A percentile compares a stretch with the other conserved stretches of the same genome.
These are phyloP conservation scores for Drosophila hydei DNA, from an alignment of 1,140 invertebrate genomes.

Conservation along the genomic window DNA sequence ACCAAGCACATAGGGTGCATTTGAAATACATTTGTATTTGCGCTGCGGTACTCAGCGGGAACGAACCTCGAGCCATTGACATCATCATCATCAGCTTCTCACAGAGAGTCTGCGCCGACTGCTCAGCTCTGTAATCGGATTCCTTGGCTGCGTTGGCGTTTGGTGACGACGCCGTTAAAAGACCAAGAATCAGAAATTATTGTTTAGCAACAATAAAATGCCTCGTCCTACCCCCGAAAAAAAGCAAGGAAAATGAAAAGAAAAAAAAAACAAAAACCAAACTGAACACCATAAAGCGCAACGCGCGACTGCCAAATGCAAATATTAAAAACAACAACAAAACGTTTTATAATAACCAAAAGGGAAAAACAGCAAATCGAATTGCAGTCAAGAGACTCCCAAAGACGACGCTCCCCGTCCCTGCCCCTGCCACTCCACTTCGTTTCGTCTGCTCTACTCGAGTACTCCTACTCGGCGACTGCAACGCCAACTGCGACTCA, in stretches of 20 bases:
- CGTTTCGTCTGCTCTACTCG: not conserved
- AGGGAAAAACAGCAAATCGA: slow-evolving; percentile 79
- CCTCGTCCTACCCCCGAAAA: slow-evolving; percentile 60
- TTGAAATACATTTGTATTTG: slow-evolving; percentile 65
- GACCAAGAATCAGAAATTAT: slow-evolving; percentile 77
- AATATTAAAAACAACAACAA: slow-evolving; percentile 64
- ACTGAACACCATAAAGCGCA: slow-evolving; percentile 57
- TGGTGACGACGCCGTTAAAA: slow-evolving; percentile 58
- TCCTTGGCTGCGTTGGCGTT: slow-evolving; percentile 61
- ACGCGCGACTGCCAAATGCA: slow-evolving; percentile 78
- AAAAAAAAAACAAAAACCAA: slow-evolving; percentile 6
- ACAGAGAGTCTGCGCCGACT: not conserved
- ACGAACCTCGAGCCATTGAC: slow-evolving; percentile 50
- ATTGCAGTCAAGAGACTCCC: slow-evolving; percentile 63
- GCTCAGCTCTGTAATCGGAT: slow-evolving; percentile 57
- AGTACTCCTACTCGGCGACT: not conserved
- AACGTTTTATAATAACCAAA: slow-evolving; percentile 77
- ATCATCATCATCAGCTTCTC: slow-evolving; percentile 53
- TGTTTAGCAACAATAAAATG: slow-evolving; percentile 77
- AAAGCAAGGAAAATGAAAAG: not conserved
- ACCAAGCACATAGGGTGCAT: slow-evolving; percentile 32
- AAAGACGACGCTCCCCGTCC: not conserved
- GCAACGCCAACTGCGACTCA: slow-evolving; percentile 14
- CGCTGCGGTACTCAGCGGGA: too few relatives aligned
- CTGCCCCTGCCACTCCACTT: not conserved